Conservation (phyloP, 1,140 invertebrate species). For the Zeugodacus cucurbitae region DNA sequence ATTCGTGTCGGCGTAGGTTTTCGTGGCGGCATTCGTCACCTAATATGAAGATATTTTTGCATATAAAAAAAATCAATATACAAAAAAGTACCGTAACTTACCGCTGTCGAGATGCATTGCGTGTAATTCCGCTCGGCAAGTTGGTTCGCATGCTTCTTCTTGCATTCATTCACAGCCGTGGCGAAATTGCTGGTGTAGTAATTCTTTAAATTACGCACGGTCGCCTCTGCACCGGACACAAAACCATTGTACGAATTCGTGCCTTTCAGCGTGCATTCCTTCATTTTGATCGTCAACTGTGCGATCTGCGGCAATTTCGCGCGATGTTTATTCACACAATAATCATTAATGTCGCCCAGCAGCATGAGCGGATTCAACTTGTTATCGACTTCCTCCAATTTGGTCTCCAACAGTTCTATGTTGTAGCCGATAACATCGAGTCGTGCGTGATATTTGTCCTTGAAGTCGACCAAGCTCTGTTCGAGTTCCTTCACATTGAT, state of each 20-base stretch:
- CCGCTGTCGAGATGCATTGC: slow-evolving; percentile 17
- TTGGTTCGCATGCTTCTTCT: neutral
- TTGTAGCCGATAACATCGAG: slow-evolving; percentile 39
- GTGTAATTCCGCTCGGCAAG: slow-evolving; percentile 35
- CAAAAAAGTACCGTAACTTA: neutral
- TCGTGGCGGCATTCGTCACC: slow-evolving; percentile 14
- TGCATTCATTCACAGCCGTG: slow-evolving; percentile 41
- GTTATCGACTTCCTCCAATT: slow-evolving; percentile 35
- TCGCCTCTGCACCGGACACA: slow-evolving; percentile 16
- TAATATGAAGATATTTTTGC: neutral
- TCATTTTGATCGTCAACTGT: slow-evolving; percentile 16
- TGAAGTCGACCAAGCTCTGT: slow-evolving; percentile 29
- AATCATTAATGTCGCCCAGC: slow-evolving; percentile 43
- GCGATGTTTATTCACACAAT: slow-evolving; percentile 43
- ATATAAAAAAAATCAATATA: neutral
- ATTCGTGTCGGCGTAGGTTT: slow-evolving; percentile 37
- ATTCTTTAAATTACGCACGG: slow-evolving; percentile 35
- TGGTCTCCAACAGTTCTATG: slow-evolving; percentile 28
- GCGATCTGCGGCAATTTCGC: slow-evolving; percentile 34
- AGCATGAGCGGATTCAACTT: slow-evolving; percentile 41
- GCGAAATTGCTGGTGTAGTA: slow-evolving; percentile 39
- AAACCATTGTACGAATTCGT: neutral
- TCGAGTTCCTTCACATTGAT: slow-evolving; percentile 33
- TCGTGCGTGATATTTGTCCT: slow-evolving; percentile 25
- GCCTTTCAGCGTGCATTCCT: slow-evolving; percentile 36